These are phyloP conservation scores for Amiota communis DNA, from an alignment of 2,888 invertebrate species.

Conservation along the genomic window DNA sequence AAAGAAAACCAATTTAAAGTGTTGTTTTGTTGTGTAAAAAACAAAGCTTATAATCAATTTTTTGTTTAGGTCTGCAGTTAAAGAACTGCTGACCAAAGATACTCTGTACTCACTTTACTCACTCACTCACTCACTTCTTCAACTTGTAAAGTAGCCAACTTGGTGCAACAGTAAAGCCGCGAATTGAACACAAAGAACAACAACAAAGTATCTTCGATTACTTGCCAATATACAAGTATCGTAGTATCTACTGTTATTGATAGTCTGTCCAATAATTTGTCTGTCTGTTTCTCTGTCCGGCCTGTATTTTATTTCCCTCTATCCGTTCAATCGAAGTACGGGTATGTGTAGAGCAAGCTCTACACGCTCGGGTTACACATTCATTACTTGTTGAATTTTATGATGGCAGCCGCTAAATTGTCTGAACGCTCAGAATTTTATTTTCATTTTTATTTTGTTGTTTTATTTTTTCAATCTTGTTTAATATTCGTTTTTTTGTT, in stretches of 20 bases:
- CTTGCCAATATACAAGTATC: not conserved
- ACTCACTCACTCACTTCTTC: no score
- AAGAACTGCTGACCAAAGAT: conserved; percentile 24
- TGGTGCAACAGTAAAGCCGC: not conserved
- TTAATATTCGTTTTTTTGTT: not conserved
- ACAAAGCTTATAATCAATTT: conserved; percentile 31
- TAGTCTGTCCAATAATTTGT: not conserved
- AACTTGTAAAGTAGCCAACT: not conserved
- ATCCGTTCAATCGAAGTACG: no score
- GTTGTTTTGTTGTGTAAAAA: no score
- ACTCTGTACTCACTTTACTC: no score
- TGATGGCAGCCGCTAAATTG: conserved; percentile 14
- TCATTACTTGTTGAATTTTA: conserved; percentile 22
- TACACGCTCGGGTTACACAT: conserved; percentile 18
- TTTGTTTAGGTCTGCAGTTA: conserved; percentile 27
- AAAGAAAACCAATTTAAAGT: no score
- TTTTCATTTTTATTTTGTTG: conserved; percentile 15
- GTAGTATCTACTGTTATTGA: not conserved
- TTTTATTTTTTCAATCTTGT: not conserved
- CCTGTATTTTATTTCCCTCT: no score
- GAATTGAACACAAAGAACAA: conserved; percentile 4
- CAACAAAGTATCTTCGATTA: conserved; percentile 11
- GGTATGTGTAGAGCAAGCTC: not conserved
- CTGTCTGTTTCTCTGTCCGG: not conserved
- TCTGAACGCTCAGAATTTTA: conserved; percentile 8